Conservation (phyloP, 2,888 invertebrate genomes). For the Cerceris ruficornis region DNA sequence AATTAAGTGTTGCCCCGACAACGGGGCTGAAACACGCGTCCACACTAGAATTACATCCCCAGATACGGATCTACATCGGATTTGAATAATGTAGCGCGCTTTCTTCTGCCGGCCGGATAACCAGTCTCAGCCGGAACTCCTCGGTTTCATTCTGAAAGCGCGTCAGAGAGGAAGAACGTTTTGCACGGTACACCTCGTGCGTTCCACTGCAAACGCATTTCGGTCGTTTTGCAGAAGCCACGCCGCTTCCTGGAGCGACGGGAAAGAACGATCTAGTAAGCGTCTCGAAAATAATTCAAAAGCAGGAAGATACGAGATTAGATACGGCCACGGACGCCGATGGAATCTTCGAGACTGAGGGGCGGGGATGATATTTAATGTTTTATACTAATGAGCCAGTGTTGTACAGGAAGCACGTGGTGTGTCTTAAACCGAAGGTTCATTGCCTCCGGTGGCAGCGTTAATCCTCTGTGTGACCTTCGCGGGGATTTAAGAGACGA, state of each 20-base stretch:
- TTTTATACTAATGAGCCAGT: constrained; percentile 55
- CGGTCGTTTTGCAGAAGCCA: constrained; percentile 22
- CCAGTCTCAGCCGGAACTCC: constrained; percentile 21
- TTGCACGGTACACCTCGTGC: neutral
- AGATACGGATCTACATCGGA: constrained; percentile 72
- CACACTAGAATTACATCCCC: constrained; percentile 69
- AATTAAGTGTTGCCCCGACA: constrained; percentile 71
- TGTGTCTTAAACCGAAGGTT: constrained; percentile 41
- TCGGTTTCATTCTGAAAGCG: neutral
- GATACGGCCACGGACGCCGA: constrained; percentile 47
- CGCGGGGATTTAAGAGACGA: constrained; percentile 46
- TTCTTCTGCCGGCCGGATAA: constrained; percentile 46
- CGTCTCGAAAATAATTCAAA: constrained; percentile 43
- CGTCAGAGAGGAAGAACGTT: constrained; percentile 7
- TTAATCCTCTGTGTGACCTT: constrained; percentile 53
- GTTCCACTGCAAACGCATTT: constrained; percentile 20
- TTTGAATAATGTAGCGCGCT: constrained; percentile 70
- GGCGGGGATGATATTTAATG: constrained; percentile 43
- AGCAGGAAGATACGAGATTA: constrained; percentile 37
- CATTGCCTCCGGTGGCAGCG: constrained; percentile 51
- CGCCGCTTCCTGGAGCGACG: constrained; percentile 28
- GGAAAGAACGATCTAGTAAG: neutral
- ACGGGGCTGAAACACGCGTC: constrained; percentile 69
- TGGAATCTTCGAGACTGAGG: constrained; percentile 15
- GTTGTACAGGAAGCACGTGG: constrained; percentile 49